phyloP scores from a whole-genome alignment of 2,113 vertebrate species.

The Dasyurus viverrinus region DNA sequence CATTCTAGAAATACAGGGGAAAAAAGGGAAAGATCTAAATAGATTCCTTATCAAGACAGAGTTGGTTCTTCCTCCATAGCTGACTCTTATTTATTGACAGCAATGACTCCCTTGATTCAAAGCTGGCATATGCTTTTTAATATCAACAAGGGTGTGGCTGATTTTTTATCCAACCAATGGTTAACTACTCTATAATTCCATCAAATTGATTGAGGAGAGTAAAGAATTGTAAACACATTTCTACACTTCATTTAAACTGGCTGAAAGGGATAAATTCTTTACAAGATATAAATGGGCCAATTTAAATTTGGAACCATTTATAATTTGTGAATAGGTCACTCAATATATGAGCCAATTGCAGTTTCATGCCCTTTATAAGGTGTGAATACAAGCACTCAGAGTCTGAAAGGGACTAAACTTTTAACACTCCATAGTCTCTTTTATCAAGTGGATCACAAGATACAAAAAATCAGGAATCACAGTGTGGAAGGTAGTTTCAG shows the following conservation, averaged over 20 bases:
- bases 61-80: not conserved
- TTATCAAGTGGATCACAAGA: not conserved
- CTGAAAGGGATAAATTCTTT: not conserved
- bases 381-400: not conserved
- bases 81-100: not conserved
- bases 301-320: not conserved
- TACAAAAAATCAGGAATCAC: not conserved
- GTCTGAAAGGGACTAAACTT: not conserved
- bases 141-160: not conserved
- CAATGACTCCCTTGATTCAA: not conserved
- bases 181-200: not conserved
- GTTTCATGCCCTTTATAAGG: not conserved
- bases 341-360: not conserved
- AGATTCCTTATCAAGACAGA: not conserved
- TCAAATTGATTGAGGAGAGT: not conserved
- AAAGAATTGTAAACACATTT: not conserved
- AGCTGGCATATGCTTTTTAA: not conserved
- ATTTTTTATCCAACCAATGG: not conserved
- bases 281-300: not conserved
- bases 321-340: not conserved
- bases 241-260: not conserved
- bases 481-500: not conserved
- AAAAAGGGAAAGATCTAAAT: not conserved
- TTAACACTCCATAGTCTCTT: not conserved
- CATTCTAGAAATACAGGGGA: not conserved